A percentile compares a stretch with the other conserved stretches of the same genome.
Conservation (phyloP, 1,140 invertebrate genomes). For the Bombus breviceps region DNA sequence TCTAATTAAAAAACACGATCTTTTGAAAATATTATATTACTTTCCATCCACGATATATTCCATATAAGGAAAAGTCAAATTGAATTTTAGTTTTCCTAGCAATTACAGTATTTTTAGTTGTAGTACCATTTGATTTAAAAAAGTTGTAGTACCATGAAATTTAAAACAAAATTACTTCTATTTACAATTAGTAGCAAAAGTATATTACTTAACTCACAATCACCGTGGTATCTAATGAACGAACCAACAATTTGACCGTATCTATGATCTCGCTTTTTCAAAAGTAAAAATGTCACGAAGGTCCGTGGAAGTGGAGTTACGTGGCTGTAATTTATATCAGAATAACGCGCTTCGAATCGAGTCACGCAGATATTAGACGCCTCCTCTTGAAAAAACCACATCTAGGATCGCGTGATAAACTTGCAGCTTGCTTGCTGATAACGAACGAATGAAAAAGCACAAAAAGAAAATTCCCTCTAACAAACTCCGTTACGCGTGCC, state of each 20-base stretch:
- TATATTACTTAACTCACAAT: neutral
- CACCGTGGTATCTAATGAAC: neutral
- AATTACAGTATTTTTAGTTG: neutral
- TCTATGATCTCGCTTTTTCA: neutral
- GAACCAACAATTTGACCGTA: neutral
- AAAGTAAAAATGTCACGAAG: slow-evolving; percentile 12
- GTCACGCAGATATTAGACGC: neutral
- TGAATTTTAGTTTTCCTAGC: neutral
- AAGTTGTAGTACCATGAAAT: no score
- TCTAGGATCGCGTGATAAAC: slow-evolving; percentile 20
- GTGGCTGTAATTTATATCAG: slow-evolving; percentile 21
- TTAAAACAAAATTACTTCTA: neutral
- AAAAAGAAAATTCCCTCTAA: neutral
- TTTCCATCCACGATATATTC: neutral
- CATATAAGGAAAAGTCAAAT: no score
- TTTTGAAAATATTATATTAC: neutral
- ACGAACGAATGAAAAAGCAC: neutral
- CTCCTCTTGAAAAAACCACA: slow-evolving; percentile 12
- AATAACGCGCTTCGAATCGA: neutral
- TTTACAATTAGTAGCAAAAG: neutral
- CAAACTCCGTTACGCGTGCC: neutral
- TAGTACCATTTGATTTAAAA: neutral
- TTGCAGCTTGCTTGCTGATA: slow-evolving; percentile 1
- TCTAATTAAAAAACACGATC: neutral
- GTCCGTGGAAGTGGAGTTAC: neutral